Percentiles rank a stretch among this genome's conserved stretches.
These are phyloP conservation scores for Drosophila atroscutellata DNA, from an alignment of 2,888 invertebrate genomes.

Conservation along the genomic window DNA sequence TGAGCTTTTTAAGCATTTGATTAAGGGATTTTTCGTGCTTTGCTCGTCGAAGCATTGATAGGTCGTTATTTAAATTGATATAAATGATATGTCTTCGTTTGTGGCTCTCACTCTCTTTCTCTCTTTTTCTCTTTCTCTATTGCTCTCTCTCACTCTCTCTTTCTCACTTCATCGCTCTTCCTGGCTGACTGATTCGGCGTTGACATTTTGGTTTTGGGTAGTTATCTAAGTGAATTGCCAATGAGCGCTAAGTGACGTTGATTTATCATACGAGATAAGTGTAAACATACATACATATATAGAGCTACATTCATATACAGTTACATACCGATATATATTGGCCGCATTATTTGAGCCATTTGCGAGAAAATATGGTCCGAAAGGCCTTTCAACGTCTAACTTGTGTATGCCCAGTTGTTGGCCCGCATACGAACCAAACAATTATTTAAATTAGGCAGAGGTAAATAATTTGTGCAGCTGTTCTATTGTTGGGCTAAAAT, in stretches of 20 bases:
- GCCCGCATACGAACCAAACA: conserved; percentile 42
- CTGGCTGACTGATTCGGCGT: conserved; percentile 52
- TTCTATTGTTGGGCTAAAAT: conserved; percentile 27
- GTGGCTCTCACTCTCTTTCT: conserved; percentile 8
- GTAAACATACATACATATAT: conserved; percentile 26
- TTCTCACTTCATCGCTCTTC: conserved; percentile 1
- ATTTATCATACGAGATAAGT: conserved; percentile 61
- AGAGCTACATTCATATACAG: conserved; percentile 15
- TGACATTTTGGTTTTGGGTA: conserved; percentile 56
- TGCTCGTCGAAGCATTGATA: conserved; percentile 64
- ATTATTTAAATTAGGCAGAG: conserved; percentile 38
- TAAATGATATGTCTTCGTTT: conserved; percentile 75
- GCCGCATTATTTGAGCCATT: conserved; percentile 47
- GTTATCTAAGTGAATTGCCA: conserved; percentile 68
- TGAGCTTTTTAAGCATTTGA: conserved; percentile 72
- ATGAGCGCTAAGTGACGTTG: conserved; percentile 72
- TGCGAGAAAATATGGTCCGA: conserved; percentile 33
- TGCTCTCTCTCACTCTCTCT: conserved; percentile 2
- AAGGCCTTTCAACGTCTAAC: conserved; percentile 18
- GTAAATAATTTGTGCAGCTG: conserved; percentile 45
- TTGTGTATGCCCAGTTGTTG: conserved; percentile 51
- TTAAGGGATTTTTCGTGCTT: conserved; percentile 61
- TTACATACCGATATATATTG: background rate
- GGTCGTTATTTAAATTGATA: conserved; percentile 83
- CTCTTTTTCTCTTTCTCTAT: background rate